These are phyloP conservation scores for Drosophila setifemur DNA, from an alignment of 1,140 invertebrate species.

Conservation along the genomic window DNA sequence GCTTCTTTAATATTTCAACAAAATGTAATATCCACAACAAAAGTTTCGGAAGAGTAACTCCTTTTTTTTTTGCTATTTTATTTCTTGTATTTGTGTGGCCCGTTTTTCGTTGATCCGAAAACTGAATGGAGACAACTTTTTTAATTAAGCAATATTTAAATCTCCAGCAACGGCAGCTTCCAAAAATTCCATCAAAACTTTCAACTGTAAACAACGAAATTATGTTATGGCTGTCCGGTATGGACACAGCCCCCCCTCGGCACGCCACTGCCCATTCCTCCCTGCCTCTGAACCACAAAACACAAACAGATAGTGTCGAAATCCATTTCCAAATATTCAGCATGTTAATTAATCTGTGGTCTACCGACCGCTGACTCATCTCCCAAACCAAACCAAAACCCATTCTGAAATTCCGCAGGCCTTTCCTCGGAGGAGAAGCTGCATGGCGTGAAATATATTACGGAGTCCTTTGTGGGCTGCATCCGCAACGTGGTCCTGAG, in stretches of 20 bases:
- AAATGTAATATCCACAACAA: no score
- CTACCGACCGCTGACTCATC: slow-evolving; percentile 8
- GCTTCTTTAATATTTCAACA: no score
- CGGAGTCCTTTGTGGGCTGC: slow-evolving; percentile 95
- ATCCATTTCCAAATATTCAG: slow-evolving; percentile 69
- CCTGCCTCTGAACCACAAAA: no score
- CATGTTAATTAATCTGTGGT: slow-evolving; percentile 75
- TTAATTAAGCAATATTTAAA: slow-evolving; percentile 75
- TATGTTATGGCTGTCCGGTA: slow-evolving; percentile 27
- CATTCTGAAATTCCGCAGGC: slow-evolving; percentile 83
- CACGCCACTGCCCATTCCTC: not conserved
- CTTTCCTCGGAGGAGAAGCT: slow-evolving; percentile 92
- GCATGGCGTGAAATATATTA: slow-evolving; percentile 94
- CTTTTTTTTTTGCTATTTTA: no score
- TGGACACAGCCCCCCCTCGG: not conserved
- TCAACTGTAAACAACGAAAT: slow-evolving; percentile 69
- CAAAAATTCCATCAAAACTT: slow-evolving; percentile 54
- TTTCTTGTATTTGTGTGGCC: slow-evolving; percentile 13
- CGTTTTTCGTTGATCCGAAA: slow-evolving; percentile 19
- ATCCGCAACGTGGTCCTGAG: slow-evolving; percentile 92
- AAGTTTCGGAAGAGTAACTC: not conserved
- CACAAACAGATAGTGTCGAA: slow-evolving; percentile 26
- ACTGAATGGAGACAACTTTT: slow-evolving; percentile 52
- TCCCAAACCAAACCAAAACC: no score
- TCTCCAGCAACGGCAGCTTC: slow-evolving; percentile 30